Base-by-base conservation (phyloP, 2,888 invertebrate genomes). In the Pecten maximus region DNA sequence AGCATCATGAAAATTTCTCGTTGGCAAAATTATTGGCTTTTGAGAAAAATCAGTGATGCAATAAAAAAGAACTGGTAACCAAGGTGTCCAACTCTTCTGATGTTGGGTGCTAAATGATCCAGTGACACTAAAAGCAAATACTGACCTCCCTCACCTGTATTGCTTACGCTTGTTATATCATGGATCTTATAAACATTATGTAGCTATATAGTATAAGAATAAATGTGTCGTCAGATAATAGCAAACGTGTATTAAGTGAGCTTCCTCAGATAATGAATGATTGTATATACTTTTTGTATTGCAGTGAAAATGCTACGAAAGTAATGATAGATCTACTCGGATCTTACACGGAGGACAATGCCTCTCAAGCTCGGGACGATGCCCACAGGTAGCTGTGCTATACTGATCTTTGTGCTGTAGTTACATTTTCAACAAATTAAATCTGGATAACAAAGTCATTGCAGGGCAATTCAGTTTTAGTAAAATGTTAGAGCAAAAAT, bases 321-420 rank as follows among this genome's bases (percentile, higher is more conserved):
- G 99, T 99, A 4, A 99, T 99, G 99, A 98, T 99, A 92, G 99
- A 99, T 97, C 97, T 99, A 0, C 97, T 99, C 91, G 98, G 99
- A 40, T 99, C 99, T 0, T 99, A 99, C 97, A 99, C 99, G 40
- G 98, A 99, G 92, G 99, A 99, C 96, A 99, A 99, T 97, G 99
- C 99, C 0, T 98, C 98, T 1, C 98, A 99, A 93, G 99, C 99
- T 0, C 97, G 99, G 93, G 99, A 99, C 96, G 99, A 99, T 97
- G 99, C 99, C 1, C 96, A 96, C 91, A 97, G 97, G 96, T 99
- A 99, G 60, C 40, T 87, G 19, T n/a, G 12, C n/a, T 48, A 19
- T 19, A n/a, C n/a, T n/a, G n/a, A n/a, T n/a, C n/a, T n/a, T n/a
- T n/a, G n/a, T n/a, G n/a, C n/a, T n/a, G n/a, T n/a, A n/a, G n/a